Conservation (phyloP, 1,140 invertebrate species). For the Helicoverpa armigera region DNA sequence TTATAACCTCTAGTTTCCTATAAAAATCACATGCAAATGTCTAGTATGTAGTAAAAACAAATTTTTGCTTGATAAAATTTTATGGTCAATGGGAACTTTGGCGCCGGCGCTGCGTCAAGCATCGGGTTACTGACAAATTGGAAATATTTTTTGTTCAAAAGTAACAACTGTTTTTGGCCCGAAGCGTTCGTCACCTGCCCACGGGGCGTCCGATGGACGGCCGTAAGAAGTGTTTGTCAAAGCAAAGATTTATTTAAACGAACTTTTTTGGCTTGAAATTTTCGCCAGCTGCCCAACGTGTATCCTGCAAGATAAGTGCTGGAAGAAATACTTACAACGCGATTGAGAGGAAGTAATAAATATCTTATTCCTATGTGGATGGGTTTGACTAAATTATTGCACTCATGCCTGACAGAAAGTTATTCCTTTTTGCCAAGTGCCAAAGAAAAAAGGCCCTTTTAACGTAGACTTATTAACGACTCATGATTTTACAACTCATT, state of each 20-base stretch:
- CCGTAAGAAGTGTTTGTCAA: slow-evolving; percentile 24
- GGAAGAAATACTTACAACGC: not conserved
- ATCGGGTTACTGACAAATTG: slow-evolving; percentile 48
- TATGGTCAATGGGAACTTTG: slow-evolving; percentile 29
- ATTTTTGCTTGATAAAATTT: slow-evolving; percentile 44
- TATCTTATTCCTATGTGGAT: slow-evolving; percentile 7
- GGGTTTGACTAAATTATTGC: slow-evolving; percentile 12
- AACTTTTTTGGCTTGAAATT: slow-evolving; percentile 6
- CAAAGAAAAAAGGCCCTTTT: not conserved
- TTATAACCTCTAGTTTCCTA: slow-evolving; percentile 43
- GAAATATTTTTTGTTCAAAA: slow-evolving; percentile 19
- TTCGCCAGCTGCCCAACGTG: slow-evolving; percentile 35
- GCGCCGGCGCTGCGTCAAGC: slow-evolving; percentile 43
- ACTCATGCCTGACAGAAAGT: slow-evolving; percentile 15
- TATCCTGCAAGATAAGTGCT: slow-evolving; percentile 32
- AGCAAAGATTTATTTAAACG: slow-evolving; percentile 21
- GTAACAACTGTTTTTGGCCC: slow-evolving; percentile 18
- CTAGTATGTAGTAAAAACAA: slow-evolving; percentile 25
- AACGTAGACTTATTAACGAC: not conserved
- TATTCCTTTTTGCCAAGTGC: slow-evolving; percentile 15
- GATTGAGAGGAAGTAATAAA: slow-evolving; percentile 34
- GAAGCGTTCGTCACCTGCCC: slow-evolving; percentile 31
- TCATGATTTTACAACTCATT: not conserved
- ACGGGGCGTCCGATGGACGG: slow-evolving; percentile 8
- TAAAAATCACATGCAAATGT: slow-evolving; percentile 42